Conservation (phyloP, 1,140 invertebrate species). For the Artemia franciscana region DNA sequence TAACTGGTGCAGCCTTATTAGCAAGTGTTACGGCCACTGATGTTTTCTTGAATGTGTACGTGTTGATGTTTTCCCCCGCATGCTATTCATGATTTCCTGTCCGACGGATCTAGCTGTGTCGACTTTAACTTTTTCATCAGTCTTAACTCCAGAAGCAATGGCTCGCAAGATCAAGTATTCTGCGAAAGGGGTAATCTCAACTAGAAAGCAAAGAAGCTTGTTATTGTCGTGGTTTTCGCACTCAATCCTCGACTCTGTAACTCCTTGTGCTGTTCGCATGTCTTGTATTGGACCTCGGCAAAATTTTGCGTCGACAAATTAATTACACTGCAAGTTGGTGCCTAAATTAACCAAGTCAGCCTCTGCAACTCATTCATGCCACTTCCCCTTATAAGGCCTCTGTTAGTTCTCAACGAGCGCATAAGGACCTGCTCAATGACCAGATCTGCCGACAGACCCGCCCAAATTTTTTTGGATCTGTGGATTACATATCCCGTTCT, state of each 20-base stretch:
- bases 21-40: too few relatives aligned
- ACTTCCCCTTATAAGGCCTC: slow-evolving; percentile 14
- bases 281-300: background rate
- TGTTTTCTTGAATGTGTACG: too few relatives aligned
- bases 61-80: background rate
- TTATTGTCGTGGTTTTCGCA: too few relatives aligned
- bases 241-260: too few relatives aligned
- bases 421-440: slow-evolving; percentile 21
- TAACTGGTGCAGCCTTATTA: too few relatives aligned
- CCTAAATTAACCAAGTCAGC: background rate
- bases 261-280: background rate
- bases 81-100: background rate
- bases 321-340: background rate
- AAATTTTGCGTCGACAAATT: background rate
- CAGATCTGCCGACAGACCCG: slow-evolving; percentile 21
- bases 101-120: background rate
- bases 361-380: slow-evolving; percentile 6
- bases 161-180: background rate
- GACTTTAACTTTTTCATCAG: background rate
- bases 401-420: slow-evolving; percentile 21
- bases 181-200: background rate
- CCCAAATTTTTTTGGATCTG: slow-evolving; percentile 20
- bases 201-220: too few relatives aligned
- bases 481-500: slow-evolving; percentile 18
- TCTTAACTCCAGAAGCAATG: background rate